These are phyloP conservation scores for Neotoxoptera formosana DNA, from an alignment of 1,140 invertebrate genomes.

Conservation along the genomic window DNA sequence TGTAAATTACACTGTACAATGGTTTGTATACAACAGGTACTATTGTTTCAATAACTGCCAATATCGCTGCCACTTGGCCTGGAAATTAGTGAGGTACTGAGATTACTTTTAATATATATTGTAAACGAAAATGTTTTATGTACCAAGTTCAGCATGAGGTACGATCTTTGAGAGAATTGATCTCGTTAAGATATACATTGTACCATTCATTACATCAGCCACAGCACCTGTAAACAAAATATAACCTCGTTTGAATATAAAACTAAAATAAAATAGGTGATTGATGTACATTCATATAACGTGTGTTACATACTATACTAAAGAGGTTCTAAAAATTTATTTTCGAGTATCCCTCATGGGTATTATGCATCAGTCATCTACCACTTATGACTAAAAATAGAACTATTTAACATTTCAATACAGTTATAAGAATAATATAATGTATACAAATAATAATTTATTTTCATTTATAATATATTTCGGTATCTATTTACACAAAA, in stretches of 20 bases:
- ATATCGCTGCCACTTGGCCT: constrained; percentile 83
- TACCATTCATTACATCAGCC: background rate
- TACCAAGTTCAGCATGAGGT: constrained; percentile 25
- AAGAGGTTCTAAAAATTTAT: no score
- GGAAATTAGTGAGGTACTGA: constrained; percentile 41
- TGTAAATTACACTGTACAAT: constrained; percentile 79
- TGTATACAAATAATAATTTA: no score
- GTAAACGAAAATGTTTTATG: background rate
- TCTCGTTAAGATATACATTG: background rate
- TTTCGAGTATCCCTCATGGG: no score
- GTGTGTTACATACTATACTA: no score
- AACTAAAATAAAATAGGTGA: background rate
- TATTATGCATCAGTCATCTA: no score
- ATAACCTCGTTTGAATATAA: background rate
- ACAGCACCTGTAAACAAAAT: background rate
- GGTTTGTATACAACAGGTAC: constrained; percentile 81
- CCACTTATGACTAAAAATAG: no score
- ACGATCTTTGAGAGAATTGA: constrained; percentile 9
- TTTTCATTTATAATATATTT: no score
- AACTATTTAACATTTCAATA: no score
- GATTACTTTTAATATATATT: background rate
- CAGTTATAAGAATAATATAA: no score
- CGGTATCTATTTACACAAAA: no score
- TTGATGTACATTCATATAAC: no score
- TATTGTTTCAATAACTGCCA: constrained; percentile 73